These are phyloP conservation scores for Heptranchias perlo DNA, from an alignment of 2,113 vertebrate genomes.

Conservation along the genomic window DNA sequence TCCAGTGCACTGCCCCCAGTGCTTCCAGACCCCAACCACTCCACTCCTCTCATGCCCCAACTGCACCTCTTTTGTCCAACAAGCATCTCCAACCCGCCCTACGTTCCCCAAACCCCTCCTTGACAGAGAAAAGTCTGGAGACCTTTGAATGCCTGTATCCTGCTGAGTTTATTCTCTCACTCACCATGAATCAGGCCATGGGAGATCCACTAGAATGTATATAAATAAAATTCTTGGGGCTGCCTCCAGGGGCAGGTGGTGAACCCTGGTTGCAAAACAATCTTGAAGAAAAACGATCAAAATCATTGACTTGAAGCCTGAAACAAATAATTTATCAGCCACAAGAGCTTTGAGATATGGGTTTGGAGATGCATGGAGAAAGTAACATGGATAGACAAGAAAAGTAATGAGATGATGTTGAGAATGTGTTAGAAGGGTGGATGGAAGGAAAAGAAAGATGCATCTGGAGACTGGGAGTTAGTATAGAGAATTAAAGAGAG, in stretches of 20 bases:
- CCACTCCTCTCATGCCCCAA: neutral
- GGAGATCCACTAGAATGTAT: too few species aligned
- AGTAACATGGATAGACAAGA: neutral
- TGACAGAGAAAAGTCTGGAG: too few species aligned
- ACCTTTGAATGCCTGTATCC: too few species aligned
- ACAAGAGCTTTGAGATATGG: neutral
- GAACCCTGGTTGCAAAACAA: neutral
- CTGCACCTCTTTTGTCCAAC: too few species aligned
- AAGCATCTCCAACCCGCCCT: too few species aligned
- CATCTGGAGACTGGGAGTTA: neutral
- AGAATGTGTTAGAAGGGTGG: too few species aligned
- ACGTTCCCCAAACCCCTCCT: too few species aligned
- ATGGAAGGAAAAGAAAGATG: neutral
- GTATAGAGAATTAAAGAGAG: neutral
- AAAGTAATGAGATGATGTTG: too few species aligned
- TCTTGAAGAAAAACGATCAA: neutral
- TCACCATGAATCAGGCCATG: too few species aligned
- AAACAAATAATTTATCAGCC: neutral
- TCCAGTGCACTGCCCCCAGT: neutral
- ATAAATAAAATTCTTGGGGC: too few species aligned
- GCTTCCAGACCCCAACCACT: neutral
- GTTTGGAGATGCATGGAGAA: neutral
- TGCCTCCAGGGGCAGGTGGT: too few species aligned
- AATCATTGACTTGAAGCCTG: neutral
- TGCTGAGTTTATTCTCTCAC: too few species aligned